Conservation (phyloP, 2,113 vertebrate species). For the Myiagra hebetior region DNA sequence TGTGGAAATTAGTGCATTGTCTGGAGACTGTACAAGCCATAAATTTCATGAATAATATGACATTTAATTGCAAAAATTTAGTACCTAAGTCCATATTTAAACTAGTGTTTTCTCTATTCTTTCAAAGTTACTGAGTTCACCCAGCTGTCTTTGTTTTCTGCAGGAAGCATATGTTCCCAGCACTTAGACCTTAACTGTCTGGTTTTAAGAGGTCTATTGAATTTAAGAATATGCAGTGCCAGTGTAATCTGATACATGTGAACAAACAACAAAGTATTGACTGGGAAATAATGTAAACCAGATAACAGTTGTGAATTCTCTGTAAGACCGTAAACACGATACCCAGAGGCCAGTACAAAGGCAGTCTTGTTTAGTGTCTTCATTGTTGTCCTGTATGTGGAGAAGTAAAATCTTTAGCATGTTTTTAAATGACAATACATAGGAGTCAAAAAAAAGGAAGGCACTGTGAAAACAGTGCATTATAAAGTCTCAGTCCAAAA, state of each 20-base stretch:
- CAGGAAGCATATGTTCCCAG: not conserved
- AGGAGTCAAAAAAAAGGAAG: not conserved
- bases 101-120: not conserved
- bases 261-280: not conserved
- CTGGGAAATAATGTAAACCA: not conserved
- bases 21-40: not conserved
- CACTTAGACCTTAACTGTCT: not conserved
- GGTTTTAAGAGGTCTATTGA: not conserved
- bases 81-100: not conserved
- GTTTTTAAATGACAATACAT: not conserved
- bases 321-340: not conserved
- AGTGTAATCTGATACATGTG: not conserved
- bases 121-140: not conserved
- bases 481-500: not conserved
- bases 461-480: not conserved
- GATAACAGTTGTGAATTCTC: not conserved
- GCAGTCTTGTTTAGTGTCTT: not conserved
- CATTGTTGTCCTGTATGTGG: accelerated
- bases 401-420: not conserved
- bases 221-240: not conserved
- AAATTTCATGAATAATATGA: not conserved
- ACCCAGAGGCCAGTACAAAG: not conserved
- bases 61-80: not conserved
- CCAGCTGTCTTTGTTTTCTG: not conserved
- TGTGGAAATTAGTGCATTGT: not conserved